These are phyloP conservation scores for Callocephalon fimbriatum DNA, from an alignment of 2,113 vertebrate species.

Conservation along the genomic window DNA sequence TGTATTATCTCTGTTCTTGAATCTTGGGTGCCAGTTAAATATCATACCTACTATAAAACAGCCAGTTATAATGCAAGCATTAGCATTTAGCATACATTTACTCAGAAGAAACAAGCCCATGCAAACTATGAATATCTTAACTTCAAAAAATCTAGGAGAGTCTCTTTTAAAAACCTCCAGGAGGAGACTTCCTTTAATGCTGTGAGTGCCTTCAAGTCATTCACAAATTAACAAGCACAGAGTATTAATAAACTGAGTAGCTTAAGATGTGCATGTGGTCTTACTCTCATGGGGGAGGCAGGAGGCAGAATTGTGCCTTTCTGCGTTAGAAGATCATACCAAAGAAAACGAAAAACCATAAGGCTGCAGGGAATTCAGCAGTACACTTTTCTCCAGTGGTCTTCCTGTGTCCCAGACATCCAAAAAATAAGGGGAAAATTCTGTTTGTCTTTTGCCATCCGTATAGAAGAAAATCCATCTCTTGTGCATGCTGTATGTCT, in stretches of 20 bases:
- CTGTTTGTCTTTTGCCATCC: background rate
- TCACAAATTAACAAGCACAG: constrained; percentile 9
- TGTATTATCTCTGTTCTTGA: background rate
- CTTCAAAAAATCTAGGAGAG: constrained; percentile 22
- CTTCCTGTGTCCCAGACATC: background rate
- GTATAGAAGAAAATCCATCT: background rate
- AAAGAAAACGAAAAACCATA: background rate
- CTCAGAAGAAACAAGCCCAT: constrained; percentile 8
- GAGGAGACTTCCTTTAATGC: constrained; percentile 24
- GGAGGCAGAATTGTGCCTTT: background rate
- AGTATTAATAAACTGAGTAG: background rate
- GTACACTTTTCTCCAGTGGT: background rate
- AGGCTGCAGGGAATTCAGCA: background rate
- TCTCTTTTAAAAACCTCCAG: constrained; percentile 12
- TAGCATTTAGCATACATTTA: constrained; percentile 29
- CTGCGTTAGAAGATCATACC: background rate
- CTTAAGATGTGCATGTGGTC: background rate
- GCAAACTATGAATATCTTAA: constrained; percentile 16
- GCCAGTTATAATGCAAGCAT: background rate
- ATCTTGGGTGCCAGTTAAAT: background rate
- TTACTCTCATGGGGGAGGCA: background rate
- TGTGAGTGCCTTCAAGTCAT: constrained; percentile 9
- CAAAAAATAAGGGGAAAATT: background rate
- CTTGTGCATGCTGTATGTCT: background rate
- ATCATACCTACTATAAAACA: background rate